A percentile compares a stretch with the other conserved stretches of the same genome.
phyloP scores from a whole-genome alignment of 2,888 invertebrate genomes.

The Julus scanicus region DNA sequence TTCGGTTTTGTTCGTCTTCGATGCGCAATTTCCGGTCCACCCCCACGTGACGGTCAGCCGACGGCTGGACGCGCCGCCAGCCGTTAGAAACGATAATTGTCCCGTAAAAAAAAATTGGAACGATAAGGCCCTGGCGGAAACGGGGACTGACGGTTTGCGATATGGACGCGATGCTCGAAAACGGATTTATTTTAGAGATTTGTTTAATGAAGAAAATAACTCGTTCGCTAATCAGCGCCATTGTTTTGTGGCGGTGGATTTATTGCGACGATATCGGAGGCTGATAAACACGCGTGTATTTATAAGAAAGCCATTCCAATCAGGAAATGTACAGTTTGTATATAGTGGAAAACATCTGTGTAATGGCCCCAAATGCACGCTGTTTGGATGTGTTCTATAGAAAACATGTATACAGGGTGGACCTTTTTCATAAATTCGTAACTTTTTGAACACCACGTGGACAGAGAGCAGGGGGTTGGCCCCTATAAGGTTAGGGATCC shows the following conservation, averaged over 20 bases:
- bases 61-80: constrained; percentile 1
- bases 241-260: not conserved
- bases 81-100: not conserved
- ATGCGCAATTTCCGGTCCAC: constrained; percentile 49
- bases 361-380: no score
- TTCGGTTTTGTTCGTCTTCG: constrained; percentile 49
- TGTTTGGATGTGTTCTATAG: no score
- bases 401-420: no score
- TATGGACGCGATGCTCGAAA: not conserved
- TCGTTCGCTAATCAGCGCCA: not conserved
- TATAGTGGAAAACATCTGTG: no score
- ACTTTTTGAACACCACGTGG: no score
- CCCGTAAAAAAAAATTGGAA: not conserved
- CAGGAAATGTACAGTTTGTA: no score
- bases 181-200: not conserved
- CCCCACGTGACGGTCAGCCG: not conserved
- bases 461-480: no score
- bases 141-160: not conserved
- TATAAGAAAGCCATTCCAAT: not conserved
- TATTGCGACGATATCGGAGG: not conserved
- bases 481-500: no score
- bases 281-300: not conserved
- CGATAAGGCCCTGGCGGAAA: not conserved
- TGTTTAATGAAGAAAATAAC: not conserved
- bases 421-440: no score